These are phyloP conservation scores for Caenorhabditis sp. DNA, from an alignment of 2,888 invertebrate species.

Conservation along the genomic window DNA sequence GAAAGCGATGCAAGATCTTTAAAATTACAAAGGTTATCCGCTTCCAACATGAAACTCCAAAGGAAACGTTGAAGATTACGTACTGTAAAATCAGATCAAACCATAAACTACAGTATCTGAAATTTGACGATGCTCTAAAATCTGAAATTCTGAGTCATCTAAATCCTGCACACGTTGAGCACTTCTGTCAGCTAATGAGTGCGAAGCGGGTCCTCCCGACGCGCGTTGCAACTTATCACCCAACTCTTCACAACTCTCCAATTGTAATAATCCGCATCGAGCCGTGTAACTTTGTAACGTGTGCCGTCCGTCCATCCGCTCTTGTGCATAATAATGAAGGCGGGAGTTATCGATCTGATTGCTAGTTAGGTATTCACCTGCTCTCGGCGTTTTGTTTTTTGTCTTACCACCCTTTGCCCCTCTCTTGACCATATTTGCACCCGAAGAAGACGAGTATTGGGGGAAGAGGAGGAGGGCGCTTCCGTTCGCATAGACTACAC, in stretches of 20 bases:
- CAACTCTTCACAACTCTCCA: background rate
- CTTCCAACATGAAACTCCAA: no score
- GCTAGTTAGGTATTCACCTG: background rate
- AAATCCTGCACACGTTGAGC: background rate
- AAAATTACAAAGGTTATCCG: no score
- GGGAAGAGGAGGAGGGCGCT: constrained; percentile 33
- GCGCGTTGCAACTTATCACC: constrained; percentile 42
- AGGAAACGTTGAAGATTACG: no score
- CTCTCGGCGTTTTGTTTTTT: constrained; percentile 32
- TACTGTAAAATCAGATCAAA: no score
- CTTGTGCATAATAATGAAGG: constrained; percentile 29
- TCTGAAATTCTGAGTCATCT: no score
- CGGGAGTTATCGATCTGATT: background rate
- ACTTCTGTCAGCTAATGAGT: background rate
- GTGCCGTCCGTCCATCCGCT: constrained; percentile 6
- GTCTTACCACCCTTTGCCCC: constrained; percentile 23
- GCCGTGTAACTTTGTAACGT: constrained; percentile 46
- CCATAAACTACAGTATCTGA: no score
- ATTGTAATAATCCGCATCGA: constrained; percentile 38
- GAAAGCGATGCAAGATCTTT: no score
- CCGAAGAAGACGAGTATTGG: no score
- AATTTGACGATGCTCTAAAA: no score
- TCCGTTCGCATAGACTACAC: constrained; percentile 56
- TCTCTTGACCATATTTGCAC: constrained; percentile 52
- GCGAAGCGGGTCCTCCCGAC: no score